These are phyloP conservation scores for Lethenteron camtschaticum DNA, from an alignment of 2,113 vertebrate genomes.

Conservation along the genomic window DNA sequence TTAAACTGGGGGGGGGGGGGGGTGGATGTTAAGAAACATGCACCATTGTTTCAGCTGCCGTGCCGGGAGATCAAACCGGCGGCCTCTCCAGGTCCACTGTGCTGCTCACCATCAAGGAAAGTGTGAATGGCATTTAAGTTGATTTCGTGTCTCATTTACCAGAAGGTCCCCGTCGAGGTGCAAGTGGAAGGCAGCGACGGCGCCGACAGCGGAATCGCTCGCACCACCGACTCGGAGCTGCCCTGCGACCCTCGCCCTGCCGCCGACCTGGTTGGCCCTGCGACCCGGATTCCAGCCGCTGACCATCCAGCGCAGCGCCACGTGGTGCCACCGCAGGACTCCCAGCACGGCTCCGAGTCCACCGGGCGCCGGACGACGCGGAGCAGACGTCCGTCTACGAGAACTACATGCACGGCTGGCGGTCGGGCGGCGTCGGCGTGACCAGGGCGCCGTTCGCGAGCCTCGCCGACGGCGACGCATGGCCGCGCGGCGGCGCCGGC, in stretches of 20 bases:
- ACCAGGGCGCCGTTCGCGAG: not conserved
- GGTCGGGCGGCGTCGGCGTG: not conserved
- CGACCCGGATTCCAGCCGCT: not conserved
- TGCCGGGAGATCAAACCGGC: too few relatives aligned
- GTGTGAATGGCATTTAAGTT: too few relatives aligned
- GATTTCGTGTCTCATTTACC: too few relatives aligned
- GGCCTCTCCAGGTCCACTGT: too few relatives aligned
- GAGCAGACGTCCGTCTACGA: not conserved
- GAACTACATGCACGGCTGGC: conserved; percentile 2
- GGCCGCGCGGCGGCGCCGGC: not conserved
- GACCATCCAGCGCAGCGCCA: not conserved
- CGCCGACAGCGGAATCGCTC: conserved; percentile 3
- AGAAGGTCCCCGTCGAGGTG: not conserved
- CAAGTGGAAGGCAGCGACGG: conserved; percentile 1
- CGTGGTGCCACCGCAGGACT: not conserved
- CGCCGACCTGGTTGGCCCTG: not conserved
- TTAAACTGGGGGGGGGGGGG: too few relatives aligned
- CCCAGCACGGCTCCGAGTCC: conserved; percentile 4
- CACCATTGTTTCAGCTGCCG: too few relatives aligned
- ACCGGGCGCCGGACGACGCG: not conserved
- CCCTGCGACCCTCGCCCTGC: not conserved
- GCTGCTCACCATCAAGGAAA: too few relatives aligned
- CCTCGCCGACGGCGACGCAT: not conserved
- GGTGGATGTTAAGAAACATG: too few relatives aligned
- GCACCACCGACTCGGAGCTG: conserved; percentile 1